phyloP scores from a whole-genome alignment of 2,113 vertebrate species.

The Conger conger region DNA sequence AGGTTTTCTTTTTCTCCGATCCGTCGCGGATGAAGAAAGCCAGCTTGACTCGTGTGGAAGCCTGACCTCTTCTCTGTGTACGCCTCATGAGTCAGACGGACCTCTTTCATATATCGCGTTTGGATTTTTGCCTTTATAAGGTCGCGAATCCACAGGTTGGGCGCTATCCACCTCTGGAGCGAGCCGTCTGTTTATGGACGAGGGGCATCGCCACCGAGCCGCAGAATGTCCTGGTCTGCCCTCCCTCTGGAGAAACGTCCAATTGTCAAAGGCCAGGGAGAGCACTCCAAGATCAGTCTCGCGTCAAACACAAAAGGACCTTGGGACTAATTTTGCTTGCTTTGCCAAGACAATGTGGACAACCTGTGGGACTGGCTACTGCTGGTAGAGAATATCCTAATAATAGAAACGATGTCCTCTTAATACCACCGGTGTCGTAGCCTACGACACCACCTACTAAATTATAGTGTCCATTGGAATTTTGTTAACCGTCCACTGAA shows the following conservation, averaged over 20 bases:
- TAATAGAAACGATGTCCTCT: not conserved
- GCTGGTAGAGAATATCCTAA: too few relatives aligned
- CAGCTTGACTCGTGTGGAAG: not conserved
- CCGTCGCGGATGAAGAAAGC: not conserved
- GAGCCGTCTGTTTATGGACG: not conserved
- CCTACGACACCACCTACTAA: not conserved
- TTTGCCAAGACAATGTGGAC: not conserved
- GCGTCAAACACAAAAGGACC: too few relatives aligned
- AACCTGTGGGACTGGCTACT: not conserved
- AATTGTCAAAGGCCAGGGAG: not conserved
- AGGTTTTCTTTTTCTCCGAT: too few relatives aligned
- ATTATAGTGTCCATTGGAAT: not conserved
- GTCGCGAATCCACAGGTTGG: not conserved
- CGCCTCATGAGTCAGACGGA: not conserved
- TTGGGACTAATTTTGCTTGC: not conserved
- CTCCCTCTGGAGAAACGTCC: not conserved
- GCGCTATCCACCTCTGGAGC: not conserved
- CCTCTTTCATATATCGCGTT: not conserved
- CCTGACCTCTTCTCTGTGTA: not conserved
- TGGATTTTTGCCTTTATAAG: conserved; percentile 22
- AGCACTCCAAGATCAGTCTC: not conserved
- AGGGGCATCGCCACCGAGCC: not conserved
- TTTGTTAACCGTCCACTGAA: not conserved
- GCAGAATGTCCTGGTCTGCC: not conserved
- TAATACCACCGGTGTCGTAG: not conserved